Evolutionary conservation across 2,113 vertebrate species (phyloP).

Genomic region (Forbesichthys papilliferus): DNA sequence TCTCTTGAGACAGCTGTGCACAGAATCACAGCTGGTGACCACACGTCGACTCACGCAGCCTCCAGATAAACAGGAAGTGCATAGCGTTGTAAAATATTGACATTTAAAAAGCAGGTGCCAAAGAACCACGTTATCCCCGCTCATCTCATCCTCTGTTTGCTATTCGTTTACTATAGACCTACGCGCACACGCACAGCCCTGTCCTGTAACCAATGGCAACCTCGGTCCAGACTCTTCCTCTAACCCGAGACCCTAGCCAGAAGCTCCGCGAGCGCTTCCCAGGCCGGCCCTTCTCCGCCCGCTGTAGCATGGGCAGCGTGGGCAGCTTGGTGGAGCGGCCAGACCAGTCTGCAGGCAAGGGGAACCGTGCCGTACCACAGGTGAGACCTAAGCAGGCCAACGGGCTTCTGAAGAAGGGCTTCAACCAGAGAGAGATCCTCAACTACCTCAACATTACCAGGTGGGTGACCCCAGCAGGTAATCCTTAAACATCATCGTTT

Average conservation of each 20-base stretch:
- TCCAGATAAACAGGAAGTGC: slow-evolving; percentile 12
- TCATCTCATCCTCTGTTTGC: slow-evolving; percentile 8
- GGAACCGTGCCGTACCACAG: slow-evolving; percentile 75
- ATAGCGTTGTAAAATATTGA: not conserved
- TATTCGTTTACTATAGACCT: slow-evolving; percentile 70
- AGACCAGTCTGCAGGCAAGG: slow-evolving; percentile 81
- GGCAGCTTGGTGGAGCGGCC: slow-evolving; percentile 94
- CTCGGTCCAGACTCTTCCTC: slow-evolving; percentile 83
- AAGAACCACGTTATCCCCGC: not conserved
- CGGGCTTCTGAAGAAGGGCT: slow-evolving; percentile 86
- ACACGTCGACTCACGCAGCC: slow-evolving; percentile 17
- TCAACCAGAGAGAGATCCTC: slow-evolving; percentile 88
- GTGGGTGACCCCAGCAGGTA: slow-evolving; percentile 32
- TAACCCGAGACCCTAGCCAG: slow-evolving; percentile 81
- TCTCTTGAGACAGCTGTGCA: slow-evolving; percentile 51
- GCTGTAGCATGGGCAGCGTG: slow-evolving; percentile 92
- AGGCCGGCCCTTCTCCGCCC: slow-evolving; percentile 62
- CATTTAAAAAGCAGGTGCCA: not conserved
- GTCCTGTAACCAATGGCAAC: slow-evolving; percentile 92
- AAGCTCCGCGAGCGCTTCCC: slow-evolving; percentile 72
- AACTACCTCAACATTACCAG: slow-evolving; percentile 92
- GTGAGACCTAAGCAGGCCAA: slow-evolving; percentile 84
- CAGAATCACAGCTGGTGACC: slow-evolving; percentile 53
- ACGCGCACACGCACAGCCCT: slow-evolving; percentile 54
- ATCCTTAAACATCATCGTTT: not conserved